Evolutionary conservation across 1,140 invertebrate genomes (phyloP), one percentile per base, ranked within the genome.

Genomic region (Papilio polytes): DNA sequence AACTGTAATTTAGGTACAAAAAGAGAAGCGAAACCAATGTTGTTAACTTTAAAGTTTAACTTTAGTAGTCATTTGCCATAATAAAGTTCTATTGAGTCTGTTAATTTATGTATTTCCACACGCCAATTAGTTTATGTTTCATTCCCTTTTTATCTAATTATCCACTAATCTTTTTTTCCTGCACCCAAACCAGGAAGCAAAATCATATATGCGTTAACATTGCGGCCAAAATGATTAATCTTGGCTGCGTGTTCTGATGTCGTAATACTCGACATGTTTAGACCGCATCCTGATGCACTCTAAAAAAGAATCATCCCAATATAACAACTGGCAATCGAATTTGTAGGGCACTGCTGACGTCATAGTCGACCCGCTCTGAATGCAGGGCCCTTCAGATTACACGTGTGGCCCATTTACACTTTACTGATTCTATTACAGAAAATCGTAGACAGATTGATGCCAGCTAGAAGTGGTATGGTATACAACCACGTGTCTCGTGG

Each of bases 291-390:
- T 51, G 82, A 89, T 87, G 87, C 87, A 83, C 85, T 86, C 85
- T 84, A 86, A 84, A 86, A 90, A 85, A 76, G 46, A 88, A 88
- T 44, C 76, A 63, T 80, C 83, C 85, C 78, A 86, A 84, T 87
- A 87, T 90, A 91, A 83, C 80, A 84, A 83, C 83, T 89, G 88
- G 87, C 85, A 89, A 74, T 81, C 53, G 48, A 86, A 83, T 80
- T 83, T 89, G 81, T 89, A 88, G 87, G 87, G 85, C 85, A 81
- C 48, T 78, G 78, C 83, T 91, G 90, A 92, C 90, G 91, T 92
- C 90, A 91, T 80, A 80, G 15, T 51, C 80, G 88, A 88, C 86
- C 84, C 85, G 84, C 80, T 88, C 85, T 79, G 78, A 89, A 87
- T 91, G 86, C 85, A 87, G 48, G 80, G 81, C 86, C 90, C 89